Evolutionary conservation across 1,140 invertebrate genomes (phyloP).

Genomic region (Drosophila ercepeae): DNA sequence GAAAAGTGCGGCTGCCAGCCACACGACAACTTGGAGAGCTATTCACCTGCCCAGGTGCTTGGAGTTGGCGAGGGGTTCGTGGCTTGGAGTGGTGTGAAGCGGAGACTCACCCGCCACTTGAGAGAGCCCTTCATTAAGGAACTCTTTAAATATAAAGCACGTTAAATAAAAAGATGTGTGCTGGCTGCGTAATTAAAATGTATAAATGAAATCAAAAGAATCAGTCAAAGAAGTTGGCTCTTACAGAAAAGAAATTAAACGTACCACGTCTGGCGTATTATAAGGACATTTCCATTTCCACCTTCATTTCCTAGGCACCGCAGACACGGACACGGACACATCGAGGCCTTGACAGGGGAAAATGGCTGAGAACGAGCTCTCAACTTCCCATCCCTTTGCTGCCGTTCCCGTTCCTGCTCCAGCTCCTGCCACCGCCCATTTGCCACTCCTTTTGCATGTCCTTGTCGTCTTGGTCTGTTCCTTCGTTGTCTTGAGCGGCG

Average conservation of each 20-base stretch:
- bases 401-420: not conserved
- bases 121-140: slow-evolving; percentile 21
- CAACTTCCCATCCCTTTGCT: not conserved
- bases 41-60: slow-evolving; percentile 10
- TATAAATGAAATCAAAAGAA: slow-evolving; percentile 34
- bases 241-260: slow-evolving; percentile 58
- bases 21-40: slow-evolving; percentile 12
- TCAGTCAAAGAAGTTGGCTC: slow-evolving; percentile 21
- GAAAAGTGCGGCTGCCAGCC: slow-evolving; percentile 11
- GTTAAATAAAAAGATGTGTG: slow-evolving; percentile 17
- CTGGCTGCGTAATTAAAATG: slow-evolving; percentile 47
- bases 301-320: not conserved
- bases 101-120: not conserved
- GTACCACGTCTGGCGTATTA: slow-evolving; percentile 64
- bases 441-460: slow-evolving; percentile 49
- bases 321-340: slow-evolving; percentile 16
- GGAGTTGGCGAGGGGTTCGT: not conserved
- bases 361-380: slow-evolving; percentile 54
- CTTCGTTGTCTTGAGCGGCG: slow-evolving; percentile 42
- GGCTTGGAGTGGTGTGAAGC: too few species aligned
- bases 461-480: slow-evolving; percentile 14
- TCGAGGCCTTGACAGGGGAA: slow-evolving; percentile 15
- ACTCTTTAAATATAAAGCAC: slow-evolving; percentile 26
- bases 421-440: slow-evolving; percentile 1
- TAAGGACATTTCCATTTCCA: slow-evolving; percentile 60